Conservation (phyloP, 2,113 vertebrate species). For the Alligator mississippiensis region DNA sequence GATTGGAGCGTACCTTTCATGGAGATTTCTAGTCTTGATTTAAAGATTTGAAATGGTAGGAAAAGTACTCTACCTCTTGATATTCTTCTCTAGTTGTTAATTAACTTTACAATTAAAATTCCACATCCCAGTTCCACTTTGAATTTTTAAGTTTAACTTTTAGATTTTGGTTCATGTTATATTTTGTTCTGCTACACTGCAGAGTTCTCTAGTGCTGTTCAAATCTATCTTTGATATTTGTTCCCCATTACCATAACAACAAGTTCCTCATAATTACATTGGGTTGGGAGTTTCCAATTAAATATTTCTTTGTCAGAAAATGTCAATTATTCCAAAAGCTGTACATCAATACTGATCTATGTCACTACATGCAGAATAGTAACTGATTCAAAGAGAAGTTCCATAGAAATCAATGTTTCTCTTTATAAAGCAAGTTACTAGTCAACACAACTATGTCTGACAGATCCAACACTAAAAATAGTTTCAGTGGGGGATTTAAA, state of each 20-base stretch:
- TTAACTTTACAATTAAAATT: slow-evolving; percentile 22
- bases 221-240: neutral
- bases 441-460: neutral
- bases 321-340: neutral
- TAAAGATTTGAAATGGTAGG: slow-evolving; percentile 55
- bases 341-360: neutral
- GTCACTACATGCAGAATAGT: neutral
- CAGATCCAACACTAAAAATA: neutral
- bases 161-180: neutral
- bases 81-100: slow-evolving; percentile 25
- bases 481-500: fast-evolving
- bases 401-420: neutral
- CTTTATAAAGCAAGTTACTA: neutral
- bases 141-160: slow-evolving; percentile 11
- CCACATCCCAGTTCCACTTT: neutral
- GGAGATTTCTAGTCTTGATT: slow-evolving; percentile 38
- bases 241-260: neutral
- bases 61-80: neutral
- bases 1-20: slow-evolving; percentile 40
- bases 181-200: neutral
- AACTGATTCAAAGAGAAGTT: neutral
- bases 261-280: fast-evolving
- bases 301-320: neutral
- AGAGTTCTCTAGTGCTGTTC: neutral
- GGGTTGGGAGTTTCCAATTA: neutral